Conservation (phyloP, 2,113 vertebrate genomes). For the Gadus macrocephalus region DNA sequence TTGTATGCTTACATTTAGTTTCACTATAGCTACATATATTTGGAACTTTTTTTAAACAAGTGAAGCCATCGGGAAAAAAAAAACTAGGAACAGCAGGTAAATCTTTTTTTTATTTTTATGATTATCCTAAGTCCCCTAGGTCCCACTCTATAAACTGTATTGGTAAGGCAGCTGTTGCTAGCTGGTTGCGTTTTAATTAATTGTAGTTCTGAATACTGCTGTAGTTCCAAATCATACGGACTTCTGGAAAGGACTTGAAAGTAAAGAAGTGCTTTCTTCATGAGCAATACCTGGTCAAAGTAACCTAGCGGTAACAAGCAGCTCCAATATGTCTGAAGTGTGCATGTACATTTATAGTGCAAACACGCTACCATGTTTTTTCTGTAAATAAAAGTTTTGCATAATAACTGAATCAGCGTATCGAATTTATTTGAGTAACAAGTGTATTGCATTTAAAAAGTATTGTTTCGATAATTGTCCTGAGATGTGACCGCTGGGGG, state of each 20-base stretch:
- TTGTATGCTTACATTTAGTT: neutral
- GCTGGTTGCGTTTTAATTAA: conserved; percentile 61
- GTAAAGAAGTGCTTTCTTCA: conserved; percentile 79
- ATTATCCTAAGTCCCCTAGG: neutral
- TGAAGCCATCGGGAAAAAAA: neutral
- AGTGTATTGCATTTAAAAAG: conserved; percentile 1
- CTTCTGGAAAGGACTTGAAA: conserved; percentile 87
- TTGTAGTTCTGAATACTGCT: conserved; percentile 76
- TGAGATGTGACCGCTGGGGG: conserved; percentile 51
- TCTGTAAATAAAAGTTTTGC: conserved; percentile 99
- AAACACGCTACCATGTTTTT: conserved; percentile 86
- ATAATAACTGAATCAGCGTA: conserved; percentile 67
- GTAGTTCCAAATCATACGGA: conserved; percentile 66
- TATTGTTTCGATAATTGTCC: neutral
- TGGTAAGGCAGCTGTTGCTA: conserved; percentile 62
- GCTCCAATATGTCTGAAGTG: conserved; percentile 78
- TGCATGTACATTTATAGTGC: conserved; percentile 88
- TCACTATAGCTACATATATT: neutral
- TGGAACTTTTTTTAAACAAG: neutral
- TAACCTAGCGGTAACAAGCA: conserved; percentile 76
- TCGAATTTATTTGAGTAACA: neutral
- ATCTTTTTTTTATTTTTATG: neutral
- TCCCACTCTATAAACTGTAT: conserved; percentile 26
- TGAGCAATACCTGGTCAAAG: conserved; percentile 93
- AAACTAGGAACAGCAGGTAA: neutral